Conservation (phyloP, 2,888 invertebrate species). For the Kuschelorhynchus macadamiae region DNA sequence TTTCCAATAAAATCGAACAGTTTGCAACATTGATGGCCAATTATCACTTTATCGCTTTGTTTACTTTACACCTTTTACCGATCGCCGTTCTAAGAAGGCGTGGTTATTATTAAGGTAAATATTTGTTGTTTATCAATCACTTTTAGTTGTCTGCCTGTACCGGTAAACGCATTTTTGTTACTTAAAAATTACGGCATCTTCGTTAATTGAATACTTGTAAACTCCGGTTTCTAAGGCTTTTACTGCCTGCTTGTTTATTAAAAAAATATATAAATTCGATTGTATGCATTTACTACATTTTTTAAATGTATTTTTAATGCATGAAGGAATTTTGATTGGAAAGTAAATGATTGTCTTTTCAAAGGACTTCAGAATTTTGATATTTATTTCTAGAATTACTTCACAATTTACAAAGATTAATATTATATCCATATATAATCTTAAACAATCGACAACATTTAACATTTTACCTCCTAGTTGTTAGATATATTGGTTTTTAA, state of each 20-base stretch:
- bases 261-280: not conserved
- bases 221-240: not conserved
- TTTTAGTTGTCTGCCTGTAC: constrained; percentile 6
- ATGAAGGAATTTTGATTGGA: not conserved
- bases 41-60: constrained; percentile 43
- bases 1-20: constrained; percentile 37
- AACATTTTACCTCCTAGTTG: no score
- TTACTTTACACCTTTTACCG: constrained; percentile 44
- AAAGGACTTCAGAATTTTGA: not conserved
- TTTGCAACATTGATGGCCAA: constrained; percentile 36
- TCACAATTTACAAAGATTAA: no score
- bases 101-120: constrained; percentile 32
- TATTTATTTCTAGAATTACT: not conserved
- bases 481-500: no score
- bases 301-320: not conserved
- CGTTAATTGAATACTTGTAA: constrained; percentile 5
- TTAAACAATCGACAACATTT: no score
- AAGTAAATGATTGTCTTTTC: not conserved
- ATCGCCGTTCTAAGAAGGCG: constrained; percentile 33
- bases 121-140: constrained; percentile 18
- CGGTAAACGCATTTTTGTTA: not conserved
- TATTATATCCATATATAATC: no score
- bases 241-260: not conserved
- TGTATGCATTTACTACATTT: not conserved
- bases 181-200: constrained; percentile 2